Percentiles rank a stretch among this genome's conserved stretches.
These are phyloP conservation scores for Portunus trituberculatus DNA, from an alignment of 1,140 invertebrate genomes.

Conservation along the genomic window DNA sequence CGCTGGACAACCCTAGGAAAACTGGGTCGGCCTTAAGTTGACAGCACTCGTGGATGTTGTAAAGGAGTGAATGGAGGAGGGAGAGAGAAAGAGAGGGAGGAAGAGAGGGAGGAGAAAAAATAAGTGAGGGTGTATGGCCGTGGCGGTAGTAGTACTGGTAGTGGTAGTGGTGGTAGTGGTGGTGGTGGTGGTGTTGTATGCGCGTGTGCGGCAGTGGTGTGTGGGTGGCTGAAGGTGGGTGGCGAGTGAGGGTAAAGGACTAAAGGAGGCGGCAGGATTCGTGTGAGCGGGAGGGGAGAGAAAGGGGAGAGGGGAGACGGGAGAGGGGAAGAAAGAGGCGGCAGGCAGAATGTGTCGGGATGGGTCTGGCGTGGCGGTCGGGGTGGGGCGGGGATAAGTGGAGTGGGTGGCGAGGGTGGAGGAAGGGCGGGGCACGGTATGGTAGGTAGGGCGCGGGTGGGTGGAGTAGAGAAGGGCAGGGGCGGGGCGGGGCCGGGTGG, in stretches of 20 bases:
- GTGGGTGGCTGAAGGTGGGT: not conserved
- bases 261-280: not conserved
- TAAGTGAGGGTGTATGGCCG: no score
- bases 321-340: no score
- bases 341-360: no score
- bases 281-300: not conserved
- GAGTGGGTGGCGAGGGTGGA: not conserved
- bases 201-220: not conserved
- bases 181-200: no score
- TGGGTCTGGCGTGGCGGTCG: no score
- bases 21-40: not conserved
- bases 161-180: no score
- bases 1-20: not conserved
- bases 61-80: not conserved
- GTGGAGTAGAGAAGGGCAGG: not conserved
- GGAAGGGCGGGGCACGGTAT: no score
- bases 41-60: not conserved
- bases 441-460: no score
- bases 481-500: not conserved
- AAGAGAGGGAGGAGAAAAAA: not conserved
- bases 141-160: no score
- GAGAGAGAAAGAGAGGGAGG: no score
- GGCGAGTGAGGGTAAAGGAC: not conserved
- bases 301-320: no score
- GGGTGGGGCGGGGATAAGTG: not conserved